Evolutionary conservation across 2,797 vertebrate species (phyloP).

Genomic region (Nothura maculosa): DNA sequence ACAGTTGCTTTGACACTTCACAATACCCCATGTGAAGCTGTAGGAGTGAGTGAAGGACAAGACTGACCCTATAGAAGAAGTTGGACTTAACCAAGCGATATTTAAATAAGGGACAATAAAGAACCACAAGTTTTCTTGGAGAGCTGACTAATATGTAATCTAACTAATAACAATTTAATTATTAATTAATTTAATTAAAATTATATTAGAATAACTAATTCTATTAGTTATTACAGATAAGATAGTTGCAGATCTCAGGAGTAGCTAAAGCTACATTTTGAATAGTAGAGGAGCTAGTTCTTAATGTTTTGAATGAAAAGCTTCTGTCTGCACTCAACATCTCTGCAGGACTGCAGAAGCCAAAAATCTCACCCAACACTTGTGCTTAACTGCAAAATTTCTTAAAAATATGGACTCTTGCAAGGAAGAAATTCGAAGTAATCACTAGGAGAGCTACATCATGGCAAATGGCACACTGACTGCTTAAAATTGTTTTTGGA

Average conservation of each 20-base stretch:
- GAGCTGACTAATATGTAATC: too few species aligned
- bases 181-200: too few species aligned
- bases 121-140: not conserved
- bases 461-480: not conserved
- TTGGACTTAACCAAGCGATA: not conserved
- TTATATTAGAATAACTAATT: too few species aligned
- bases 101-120: not conserved
- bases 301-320: not conserved
- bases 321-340: not conserved
- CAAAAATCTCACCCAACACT: not conserved
- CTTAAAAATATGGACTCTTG: not conserved
- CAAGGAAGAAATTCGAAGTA: not conserved
- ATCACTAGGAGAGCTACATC: not conserved
- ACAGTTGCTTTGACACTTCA: not conserved
- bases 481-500: not conserved
- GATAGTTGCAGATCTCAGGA: not conserved
- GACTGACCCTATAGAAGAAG: not conserved
- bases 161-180: too few species aligned
- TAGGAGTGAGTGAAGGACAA: not conserved
- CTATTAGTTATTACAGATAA: not conserved
- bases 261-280: not conserved
- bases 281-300: not conserved
- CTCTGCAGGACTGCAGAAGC: not conserved
- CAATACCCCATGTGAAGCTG: rapidly evolving
- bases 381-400: not conserved